Conservation (phyloP, 2,888 invertebrate genomes). For the Omphaloscelis lunosa region DNA sequence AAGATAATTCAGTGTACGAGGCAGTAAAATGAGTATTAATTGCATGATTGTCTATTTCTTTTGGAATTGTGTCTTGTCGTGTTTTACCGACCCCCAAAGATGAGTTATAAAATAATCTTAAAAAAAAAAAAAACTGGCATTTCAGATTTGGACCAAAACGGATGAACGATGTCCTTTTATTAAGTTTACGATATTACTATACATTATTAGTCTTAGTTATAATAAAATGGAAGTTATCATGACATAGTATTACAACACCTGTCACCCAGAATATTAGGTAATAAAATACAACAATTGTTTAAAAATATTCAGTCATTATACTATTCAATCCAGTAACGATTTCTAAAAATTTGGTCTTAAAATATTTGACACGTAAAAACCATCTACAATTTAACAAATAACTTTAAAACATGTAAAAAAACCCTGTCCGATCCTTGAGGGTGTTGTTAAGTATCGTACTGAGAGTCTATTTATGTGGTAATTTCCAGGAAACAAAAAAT, state of each 20-base stretch:
- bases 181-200: slow-evolving; percentile 52
- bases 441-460: no score
- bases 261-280: slow-evolving; percentile 42
- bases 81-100: no score
- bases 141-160: neutral
- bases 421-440: no score
- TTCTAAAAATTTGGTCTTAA: slow-evolving; percentile 1
- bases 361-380: neutral
- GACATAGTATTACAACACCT: slow-evolving; percentile 37
- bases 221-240: slow-evolving; percentile 53
- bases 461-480: no score
- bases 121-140: neutral
- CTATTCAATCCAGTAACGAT: slow-evolving; percentile 48
- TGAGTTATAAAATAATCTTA: neutral
- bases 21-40: no score
- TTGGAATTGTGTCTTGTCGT: no score
- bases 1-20: no score
- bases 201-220: slow-evolving; percentile 43
- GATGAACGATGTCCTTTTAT: neutral
- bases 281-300: slow-evolving; percentile 46
- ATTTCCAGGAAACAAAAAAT: no score
- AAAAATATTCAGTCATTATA: slow-evolving; percentile 48
- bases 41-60: no score
- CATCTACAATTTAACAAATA: neutral
- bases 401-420: no score